Evolutionary conservation across 2,797 vertebrate species (phyloP), one percentile per base, ranked within the genome.

Genomic region (Malurus leucopterus): DNA sequence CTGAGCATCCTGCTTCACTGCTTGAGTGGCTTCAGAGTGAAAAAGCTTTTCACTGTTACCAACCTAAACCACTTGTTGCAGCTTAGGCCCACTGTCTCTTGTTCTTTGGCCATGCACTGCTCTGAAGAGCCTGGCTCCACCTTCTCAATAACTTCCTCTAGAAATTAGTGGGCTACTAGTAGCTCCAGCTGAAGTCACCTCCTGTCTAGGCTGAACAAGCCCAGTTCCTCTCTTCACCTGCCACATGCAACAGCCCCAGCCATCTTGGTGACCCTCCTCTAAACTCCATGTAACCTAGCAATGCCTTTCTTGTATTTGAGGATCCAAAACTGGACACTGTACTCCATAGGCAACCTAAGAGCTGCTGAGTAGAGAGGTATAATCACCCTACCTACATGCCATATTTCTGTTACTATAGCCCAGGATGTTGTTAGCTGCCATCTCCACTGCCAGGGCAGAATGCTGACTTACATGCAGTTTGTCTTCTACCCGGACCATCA

Each of bases 361-460:
- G 17, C 3, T 34, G 49, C 67, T 5, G 9, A 63, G 29, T 9
- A 64, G 24, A 63, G 30, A 7, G 14, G 18, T 24, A 63, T 10
- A 58, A 47, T 36, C 11, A 12, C 24, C 67, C 53, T 61, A 44
- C 8, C n/a, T 46, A 8, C 1, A 0, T 11, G 38, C 44, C 27
- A n/a, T 27, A 54, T 7, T 63, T 58, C 49, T 49, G 13, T 22
- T 77, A n/a, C 44, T 47, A 11, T 2, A 77, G 21, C 8, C 24
- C 57, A 70, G 24, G 11, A 40, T 26, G 29, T 20, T 79, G 26
- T 6, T 27, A n/a, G 32, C 29, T 4, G 2, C 57, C 3, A 2
- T 4, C 32, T 62, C 34, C 36, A 32, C 36, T 32, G 41, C 26
- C 49, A 55, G 23, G 41, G 27, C n/a, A 36, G 0, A 0, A 13